Conservation (phyloP, 2,113 vertebrate species). For the Acinonyx jubatus region DNA sequence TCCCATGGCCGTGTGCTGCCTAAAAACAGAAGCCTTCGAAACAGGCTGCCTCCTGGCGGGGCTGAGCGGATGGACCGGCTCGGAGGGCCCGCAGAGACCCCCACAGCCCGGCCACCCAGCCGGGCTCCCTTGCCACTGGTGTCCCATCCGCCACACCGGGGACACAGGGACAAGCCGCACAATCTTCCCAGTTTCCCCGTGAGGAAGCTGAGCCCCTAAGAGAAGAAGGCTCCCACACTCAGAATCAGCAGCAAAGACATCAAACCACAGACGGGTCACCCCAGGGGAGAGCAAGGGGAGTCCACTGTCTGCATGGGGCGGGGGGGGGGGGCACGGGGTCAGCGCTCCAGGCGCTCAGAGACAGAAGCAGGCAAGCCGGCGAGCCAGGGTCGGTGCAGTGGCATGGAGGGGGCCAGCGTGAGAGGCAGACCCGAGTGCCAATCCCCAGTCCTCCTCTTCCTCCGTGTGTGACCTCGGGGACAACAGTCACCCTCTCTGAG, state of each 20-base stretch:
- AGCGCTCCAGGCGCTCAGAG: accelerated
- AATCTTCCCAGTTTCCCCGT: neutral
- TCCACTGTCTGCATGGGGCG: neutral
- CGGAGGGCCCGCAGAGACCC: neutral
- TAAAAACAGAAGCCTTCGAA: conserved; percentile 75
- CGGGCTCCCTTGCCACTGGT: accelerated
- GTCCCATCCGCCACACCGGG: neutral
- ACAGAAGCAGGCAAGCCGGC: accelerated
- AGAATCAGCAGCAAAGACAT: neutral
- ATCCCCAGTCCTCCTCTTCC: neutral
- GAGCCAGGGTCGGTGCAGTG: accelerated
- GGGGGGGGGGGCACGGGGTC: neutral
- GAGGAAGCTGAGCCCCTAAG: neutral
- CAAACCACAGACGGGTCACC: neutral
- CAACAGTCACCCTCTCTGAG: neutral
- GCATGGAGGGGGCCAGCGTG: accelerated
- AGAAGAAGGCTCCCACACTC: neutral
- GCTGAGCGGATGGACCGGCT: neutral
- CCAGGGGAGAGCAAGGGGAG: no score
- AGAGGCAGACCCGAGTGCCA: neutral
- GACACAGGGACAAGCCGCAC: neutral
- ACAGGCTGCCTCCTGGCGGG: conserved; percentile 57
- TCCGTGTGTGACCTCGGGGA: neutral
- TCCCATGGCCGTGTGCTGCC: neutral
- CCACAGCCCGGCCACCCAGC: accelerated